These are phyloP conservation scores for Tetrax tetrax DNA, from an alignment of 2,113 vertebrate species.

Conservation along the genomic window DNA sequence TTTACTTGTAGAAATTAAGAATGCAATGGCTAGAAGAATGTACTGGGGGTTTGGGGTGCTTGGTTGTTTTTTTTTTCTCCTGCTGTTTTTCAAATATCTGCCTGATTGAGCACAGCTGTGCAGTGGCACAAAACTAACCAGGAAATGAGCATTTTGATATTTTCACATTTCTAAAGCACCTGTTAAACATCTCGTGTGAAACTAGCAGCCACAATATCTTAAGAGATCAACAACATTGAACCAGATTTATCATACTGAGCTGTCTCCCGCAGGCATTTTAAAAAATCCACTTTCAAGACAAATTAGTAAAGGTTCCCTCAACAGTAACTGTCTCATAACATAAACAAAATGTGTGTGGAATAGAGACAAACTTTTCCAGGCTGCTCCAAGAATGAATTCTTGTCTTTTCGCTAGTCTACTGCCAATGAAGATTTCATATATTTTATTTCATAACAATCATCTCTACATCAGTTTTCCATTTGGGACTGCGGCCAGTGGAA, in stretches of 20 bases:
- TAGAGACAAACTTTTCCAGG: slow-evolving; percentile 14
- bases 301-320: background rate
- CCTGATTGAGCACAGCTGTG: slow-evolving; percentile 77
- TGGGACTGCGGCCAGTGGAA: slow-evolving; percentile 38
- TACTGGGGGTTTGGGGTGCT: background rate
- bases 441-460: slow-evolving; percentile 46
- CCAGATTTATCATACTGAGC: slow-evolving; percentile 39
- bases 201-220: slow-evolving; percentile 56
- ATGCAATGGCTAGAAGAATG: background rate
- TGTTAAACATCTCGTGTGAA: slow-evolving; percentile 51
- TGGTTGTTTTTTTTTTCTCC: background rate
- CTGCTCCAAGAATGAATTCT: background rate
- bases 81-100: slow-evolving; percentile 58
- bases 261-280: slow-evolving; percentile 46
- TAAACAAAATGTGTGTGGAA: slow-evolving; percentile 26
- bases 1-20: slow-evolving; percentile 16
- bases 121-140: slow-evolving; percentile 44
- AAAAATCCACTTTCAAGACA: slow-evolving; percentile 42
- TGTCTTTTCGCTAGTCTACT: background rate
- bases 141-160: slow-evolving; percentile 73
- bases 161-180: slow-evolving; percentile 71
- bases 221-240: slow-evolving; percentile 21
- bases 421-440: slow-evolving; percentile 27
- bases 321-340: slow-evolving; percentile 29
- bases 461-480: slow-evolving; percentile 38